Evolutionary conservation across 2,797 vertebrate genomes (phyloP).

Genomic region (Huso huso): DNA sequence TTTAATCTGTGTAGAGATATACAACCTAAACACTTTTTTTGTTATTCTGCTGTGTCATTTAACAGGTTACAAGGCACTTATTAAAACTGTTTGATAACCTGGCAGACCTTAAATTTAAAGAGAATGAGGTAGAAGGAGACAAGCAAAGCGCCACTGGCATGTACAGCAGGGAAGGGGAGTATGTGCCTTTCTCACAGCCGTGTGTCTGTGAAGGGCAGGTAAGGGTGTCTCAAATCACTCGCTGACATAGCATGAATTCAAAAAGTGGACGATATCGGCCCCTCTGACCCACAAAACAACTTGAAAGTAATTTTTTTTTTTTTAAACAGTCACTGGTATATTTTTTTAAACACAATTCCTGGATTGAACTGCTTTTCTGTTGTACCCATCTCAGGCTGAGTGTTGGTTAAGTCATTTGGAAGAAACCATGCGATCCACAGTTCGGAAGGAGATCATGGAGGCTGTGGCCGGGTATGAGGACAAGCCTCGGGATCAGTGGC

Average conservation of each 20-base stretch:
- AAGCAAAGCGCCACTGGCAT: conserved; percentile 49
- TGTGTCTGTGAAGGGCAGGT: conserved; percentile 58
- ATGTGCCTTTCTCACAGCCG: conserved; percentile 53
- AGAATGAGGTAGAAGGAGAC: conserved; percentile 30
- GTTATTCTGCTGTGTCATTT: not conserved
- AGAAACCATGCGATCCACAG: conserved; percentile 49
- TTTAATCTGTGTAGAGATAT: conserved; percentile 7
- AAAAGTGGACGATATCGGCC: too few species aligned
- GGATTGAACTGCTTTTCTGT: not conserved
- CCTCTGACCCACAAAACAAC: too few species aligned
- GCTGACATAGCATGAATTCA: too few species aligned
- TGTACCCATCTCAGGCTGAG: conserved; percentile 38
- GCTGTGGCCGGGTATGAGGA: conserved; percentile 55
- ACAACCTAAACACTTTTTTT: not conserved
- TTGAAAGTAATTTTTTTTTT: too few species aligned
- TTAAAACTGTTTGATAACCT: conserved; percentile 67
- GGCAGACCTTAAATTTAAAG: conserved; percentile 62
- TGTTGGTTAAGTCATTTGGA: conserved; percentile 54
- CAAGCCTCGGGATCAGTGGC: conserved; percentile 61
- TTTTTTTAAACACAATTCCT: not conserved
- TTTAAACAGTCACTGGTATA: too few species aligned
- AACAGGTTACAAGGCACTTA: conserved; percentile 63
- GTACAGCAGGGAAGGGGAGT: conserved; percentile 67
- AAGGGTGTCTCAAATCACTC: conserved; percentile 4
- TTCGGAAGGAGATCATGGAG: conserved; percentile 59